These are phyloP conservation scores for Anas platyrhynchos DNA, from an alignment of 2,113 vertebrate species.

Conservation along the genomic window DNA sequence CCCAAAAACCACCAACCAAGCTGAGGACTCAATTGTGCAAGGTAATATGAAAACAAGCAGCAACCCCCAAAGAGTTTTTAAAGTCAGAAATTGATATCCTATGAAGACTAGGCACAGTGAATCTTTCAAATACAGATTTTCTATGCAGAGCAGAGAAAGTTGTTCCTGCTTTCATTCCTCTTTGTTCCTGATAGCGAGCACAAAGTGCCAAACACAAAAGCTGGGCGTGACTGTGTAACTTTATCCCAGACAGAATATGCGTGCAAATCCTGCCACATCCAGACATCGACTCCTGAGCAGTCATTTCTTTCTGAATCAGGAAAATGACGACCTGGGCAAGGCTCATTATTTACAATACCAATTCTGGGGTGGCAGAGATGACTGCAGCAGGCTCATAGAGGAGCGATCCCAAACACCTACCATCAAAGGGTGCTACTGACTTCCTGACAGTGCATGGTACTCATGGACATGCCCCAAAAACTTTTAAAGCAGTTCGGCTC, in stretches of 20 bases:
- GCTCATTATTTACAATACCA: background rate
- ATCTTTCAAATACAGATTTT: background rate
- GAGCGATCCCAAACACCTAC: background rate
- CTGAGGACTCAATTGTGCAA: background rate
- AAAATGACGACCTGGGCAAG: background rate
- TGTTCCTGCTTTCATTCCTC: background rate
- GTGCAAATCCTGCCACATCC: background rate
- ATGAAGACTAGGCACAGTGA: background rate
- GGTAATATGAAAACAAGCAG: background rate
- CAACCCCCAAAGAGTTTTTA: background rate
- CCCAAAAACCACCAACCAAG: background rate
- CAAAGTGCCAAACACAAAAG: background rate
- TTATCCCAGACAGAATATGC: background rate
- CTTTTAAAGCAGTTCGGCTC: constrained; percentile 62
- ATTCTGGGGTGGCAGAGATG: background rate
- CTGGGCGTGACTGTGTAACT: background rate
- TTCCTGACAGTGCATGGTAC: background rate
- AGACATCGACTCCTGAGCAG: background rate
- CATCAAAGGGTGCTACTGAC: background rate
- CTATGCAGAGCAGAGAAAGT: background rate
- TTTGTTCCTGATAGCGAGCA: background rate
- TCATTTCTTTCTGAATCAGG: background rate
- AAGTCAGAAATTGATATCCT: background rate
- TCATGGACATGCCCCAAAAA: constrained; percentile 36
- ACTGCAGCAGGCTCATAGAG: background rate